Evolutionary conservation across 2,888 invertebrate genomes (phyloP).

Genomic region (Papilio elwesi): DNA sequence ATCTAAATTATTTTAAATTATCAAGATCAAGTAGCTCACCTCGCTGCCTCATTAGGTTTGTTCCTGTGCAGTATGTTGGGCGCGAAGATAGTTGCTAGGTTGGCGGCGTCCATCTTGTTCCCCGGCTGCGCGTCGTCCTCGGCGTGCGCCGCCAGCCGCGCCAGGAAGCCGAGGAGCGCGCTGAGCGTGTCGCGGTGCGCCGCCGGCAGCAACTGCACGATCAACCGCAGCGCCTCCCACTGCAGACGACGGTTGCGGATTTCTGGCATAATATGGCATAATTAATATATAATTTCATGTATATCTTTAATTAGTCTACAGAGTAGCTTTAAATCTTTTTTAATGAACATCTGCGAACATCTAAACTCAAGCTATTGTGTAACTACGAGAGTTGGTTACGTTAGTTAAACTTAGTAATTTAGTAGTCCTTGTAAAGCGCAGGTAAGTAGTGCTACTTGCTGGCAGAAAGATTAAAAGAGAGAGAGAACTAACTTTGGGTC

Average conservation of each 20-base stretch:
- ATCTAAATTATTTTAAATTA: too few relatives aligned
- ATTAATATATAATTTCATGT: not conserved
- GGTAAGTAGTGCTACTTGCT: too few relatives aligned
- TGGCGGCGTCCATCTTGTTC: conserved; percentile 97
- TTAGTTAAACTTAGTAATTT: too few relatives aligned
- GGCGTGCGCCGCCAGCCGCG: conserved; percentile 89
- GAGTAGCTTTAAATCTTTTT: too few relatives aligned
- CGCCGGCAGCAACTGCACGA: conserved; percentile 93
- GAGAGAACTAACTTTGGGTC: conserved; percentile 91
- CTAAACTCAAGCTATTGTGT: too few relatives aligned
- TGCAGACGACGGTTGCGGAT: conserved; percentile 93
- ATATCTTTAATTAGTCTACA: not conserved
- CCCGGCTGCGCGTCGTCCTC: conserved; percentile 88
- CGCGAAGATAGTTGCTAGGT: conserved; percentile 96
- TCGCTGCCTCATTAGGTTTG: conserved; percentile 84
- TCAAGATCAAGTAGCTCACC: conserved; percentile 56
- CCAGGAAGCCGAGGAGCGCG: conserved; percentile 92
- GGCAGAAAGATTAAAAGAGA: too few relatives aligned
- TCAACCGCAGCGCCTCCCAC: conserved; percentile 91
- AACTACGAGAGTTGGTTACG: too few relatives aligned
- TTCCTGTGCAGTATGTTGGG: conserved; percentile 95
- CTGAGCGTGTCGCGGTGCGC: conserved; percentile 95
- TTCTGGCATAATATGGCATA: conserved; percentile 82
- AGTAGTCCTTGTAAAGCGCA: too few relatives aligned
- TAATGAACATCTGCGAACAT: too few relatives aligned